A percentile compares a stretch with the other conserved stretches of the same genome.
Conservation (phyloP, 2,888 invertebrate genomes). For the Lordiphosa fenestrarum region DNA sequence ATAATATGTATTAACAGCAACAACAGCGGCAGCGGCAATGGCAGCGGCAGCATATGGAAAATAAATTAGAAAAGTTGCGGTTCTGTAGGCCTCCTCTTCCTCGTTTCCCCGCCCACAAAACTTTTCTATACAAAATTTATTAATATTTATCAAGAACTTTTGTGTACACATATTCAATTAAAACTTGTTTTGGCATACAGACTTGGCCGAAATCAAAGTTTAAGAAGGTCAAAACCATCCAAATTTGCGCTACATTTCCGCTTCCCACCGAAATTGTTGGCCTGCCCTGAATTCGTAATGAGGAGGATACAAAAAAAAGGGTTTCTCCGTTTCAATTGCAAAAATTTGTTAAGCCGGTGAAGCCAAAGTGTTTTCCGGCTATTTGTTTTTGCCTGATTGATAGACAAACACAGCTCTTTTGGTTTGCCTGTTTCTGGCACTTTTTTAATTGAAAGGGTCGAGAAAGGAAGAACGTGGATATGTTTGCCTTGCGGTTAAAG, state of each 20-base stretch:
- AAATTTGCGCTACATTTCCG: conserved; percentile 15
- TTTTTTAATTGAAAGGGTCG: conserved; percentile 58
- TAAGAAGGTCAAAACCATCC: conserved; percentile 27
- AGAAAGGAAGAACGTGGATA: conserved; percentile 3
- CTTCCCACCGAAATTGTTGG: conserved; percentile 6
- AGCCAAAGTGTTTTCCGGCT: conserved; percentile 34
- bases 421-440: conserved; percentile 36
- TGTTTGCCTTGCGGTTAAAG: conserved; percentile 14
- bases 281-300: conserved; percentile 61
- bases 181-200: conserved; percentile 63
- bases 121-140: conserved; percentile 62
- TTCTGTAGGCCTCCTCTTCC: conserved; percentile 17
- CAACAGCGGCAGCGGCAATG: too few species aligned
- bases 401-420: conserved; percentile 49
- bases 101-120: conserved; percentile 39
- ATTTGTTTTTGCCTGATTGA: conserved; percentile 61
- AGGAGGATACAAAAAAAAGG: conserved; percentile 34
- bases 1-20: conserved; percentile 64
- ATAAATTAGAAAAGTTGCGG: conserved; percentile 72
- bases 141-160: conserved; percentile 47
- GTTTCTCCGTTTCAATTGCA: conserved; percentile 53
- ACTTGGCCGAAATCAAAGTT: conserved; percentile 47
- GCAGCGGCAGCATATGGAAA: conserved; percentile 46
- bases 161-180: conserved; percentile 59
- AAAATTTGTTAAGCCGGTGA: conserved; percentile 44